Conservation (phyloP, 2,797 vertebrate species). For the Garrulus glandarius region DNA sequence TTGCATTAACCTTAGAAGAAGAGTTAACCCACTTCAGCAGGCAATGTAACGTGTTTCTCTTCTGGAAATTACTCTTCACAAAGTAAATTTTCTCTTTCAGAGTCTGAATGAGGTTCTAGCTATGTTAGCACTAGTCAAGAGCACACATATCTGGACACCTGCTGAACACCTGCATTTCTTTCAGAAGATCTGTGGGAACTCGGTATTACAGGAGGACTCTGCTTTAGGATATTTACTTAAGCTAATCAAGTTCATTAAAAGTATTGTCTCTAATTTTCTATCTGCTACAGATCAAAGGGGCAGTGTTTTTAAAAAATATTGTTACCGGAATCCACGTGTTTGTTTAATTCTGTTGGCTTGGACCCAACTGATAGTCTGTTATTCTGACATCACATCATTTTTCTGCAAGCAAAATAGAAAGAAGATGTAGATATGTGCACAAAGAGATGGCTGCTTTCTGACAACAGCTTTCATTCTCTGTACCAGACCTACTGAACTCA, state of each 20-base stretch:
- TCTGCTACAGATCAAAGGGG: background rate
- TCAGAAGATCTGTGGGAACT: background rate
- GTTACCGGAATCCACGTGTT: accelerated
- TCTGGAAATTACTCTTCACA: background rate
- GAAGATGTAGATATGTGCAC: background rate
- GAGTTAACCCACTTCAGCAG: background rate
- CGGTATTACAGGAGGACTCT: background rate
- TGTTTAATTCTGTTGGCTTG: background rate
- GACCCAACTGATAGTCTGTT: background rate
- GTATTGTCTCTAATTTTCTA: background rate
- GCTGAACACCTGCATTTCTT: background rate
- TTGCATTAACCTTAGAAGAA: background rate
- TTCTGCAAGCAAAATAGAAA: background rate
- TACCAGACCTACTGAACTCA: background rate
- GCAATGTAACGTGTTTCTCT: accelerated
- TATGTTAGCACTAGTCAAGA: background rate
- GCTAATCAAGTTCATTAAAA: background rate
- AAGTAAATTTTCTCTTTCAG: background rate
- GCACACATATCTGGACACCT: background rate
- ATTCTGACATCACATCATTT: background rate
- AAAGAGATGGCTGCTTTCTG: background rate
- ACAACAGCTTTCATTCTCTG: background rate
- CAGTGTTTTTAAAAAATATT: background rate
- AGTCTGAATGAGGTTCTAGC: background rate
- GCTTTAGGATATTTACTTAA: background rate